Evolutionary conservation across 2,888 invertebrate genomes (phyloP).

Genomic region (Platypus cylindrus): DNA sequence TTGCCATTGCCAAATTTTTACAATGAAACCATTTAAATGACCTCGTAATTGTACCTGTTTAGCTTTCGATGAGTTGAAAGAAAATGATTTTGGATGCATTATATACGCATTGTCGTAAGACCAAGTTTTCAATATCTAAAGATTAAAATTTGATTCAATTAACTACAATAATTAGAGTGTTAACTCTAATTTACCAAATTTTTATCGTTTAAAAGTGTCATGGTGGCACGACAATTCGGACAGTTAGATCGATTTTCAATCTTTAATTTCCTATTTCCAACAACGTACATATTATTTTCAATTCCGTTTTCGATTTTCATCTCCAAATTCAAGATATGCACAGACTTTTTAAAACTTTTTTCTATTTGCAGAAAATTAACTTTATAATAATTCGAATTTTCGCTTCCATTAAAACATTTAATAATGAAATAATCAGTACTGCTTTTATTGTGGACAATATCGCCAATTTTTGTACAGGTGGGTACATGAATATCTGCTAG

Average conservation of each 20-base stretch:
- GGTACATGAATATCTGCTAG: constrained; percentile 42
- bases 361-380: constrained; percentile 9
- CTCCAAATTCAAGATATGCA: constrained; percentile 9
- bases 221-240: constrained; percentile 10
- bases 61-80: constrained; percentile 38
- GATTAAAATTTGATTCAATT: too few species aligned
- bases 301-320: neutral
- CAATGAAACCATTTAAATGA: constrained; percentile 58
- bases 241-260: constrained; percentile 12
- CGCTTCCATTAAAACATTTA: constrained; percentile 8
- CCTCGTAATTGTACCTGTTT: constrained; percentile 33
- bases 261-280: constrained; percentile 8
- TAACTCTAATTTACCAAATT: constrained; percentile 7
- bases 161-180: constrained; percentile 1
- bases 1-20: constrained; percentile 82
- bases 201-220: constrained; percentile 12
- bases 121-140: constrained; percentile 32
- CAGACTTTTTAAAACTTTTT: constrained; percentile 8
- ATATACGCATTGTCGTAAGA: constrained; percentile 56
- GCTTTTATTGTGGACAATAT: constrained; percentile 1
- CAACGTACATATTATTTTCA: constrained; percentile 4
- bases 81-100: constrained; percentile 58
- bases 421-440: constrained; percentile 3
- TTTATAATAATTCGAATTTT: neutral
- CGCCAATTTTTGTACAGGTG: constrained; percentile 14